Evolutionary conservation across 2,797 vertebrate genomes (phyloP).

Genomic region (Picus viridis): DNA sequence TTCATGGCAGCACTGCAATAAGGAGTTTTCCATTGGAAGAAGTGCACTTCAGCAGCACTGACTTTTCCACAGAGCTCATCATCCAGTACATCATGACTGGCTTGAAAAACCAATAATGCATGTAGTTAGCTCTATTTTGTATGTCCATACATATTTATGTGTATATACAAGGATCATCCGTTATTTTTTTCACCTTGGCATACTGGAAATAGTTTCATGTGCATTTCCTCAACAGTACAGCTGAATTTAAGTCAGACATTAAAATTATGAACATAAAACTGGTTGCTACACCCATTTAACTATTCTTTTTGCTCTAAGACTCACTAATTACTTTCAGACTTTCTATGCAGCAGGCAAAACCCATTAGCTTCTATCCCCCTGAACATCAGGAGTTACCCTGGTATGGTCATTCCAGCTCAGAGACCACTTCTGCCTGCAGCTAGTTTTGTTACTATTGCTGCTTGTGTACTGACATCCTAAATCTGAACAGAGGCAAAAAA

Average conservation of each 20-base stretch:
- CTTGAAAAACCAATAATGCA: background rate
- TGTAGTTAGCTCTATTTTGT: background rate
- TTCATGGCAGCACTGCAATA: background rate
- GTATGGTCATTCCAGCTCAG: background rate
- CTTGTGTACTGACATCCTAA: background rate
- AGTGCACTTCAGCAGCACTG: background rate
- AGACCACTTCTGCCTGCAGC: background rate
- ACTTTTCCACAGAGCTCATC: background rate
- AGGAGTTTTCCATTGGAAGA: background rate
- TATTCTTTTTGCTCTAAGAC: background rate
- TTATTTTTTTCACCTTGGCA: background rate
- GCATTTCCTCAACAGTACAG: background rate
- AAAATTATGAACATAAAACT: background rate
- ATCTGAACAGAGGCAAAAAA: background rate
- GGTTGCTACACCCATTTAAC: background rate
- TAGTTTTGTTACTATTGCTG: background rate
- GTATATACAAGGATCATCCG: background rate
- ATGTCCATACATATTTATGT: background rate
- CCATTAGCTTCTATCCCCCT: accelerated
- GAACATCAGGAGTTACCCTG: background rate
- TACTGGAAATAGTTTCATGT: background rate
- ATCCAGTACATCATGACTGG: background rate
- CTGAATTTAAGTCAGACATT: background rate
- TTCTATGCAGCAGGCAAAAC: background rate
- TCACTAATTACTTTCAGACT: background rate